These are phyloP conservation scores for Neomonachus schauinslandi DNA, from an alignment of 2,113 vertebrate species.

Conservation along the genomic window DNA sequence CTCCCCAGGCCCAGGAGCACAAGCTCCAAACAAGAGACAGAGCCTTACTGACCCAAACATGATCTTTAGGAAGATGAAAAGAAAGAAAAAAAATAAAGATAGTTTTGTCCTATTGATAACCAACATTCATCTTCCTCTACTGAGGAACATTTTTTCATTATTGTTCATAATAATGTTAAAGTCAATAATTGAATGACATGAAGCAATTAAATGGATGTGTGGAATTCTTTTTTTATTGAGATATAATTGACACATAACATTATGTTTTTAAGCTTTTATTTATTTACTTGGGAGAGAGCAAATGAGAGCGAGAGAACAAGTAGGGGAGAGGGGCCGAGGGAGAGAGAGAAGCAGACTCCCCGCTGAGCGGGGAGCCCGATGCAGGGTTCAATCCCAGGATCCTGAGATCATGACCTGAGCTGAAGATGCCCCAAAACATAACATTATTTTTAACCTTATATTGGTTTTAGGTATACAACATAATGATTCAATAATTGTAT, in stretches of 20 bases:
- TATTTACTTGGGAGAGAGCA: too few species aligned
- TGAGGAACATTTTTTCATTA: conserved; percentile 17
- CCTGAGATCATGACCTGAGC: too few species aligned
- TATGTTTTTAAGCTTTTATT: too few species aligned
- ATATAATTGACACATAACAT: not conserved
- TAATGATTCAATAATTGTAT: not conserved
- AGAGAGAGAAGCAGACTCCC: too few species aligned
- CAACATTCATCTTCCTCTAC: not conserved
- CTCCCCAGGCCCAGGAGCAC: conserved; percentile 43
- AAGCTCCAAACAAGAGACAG: conserved; percentile 56
- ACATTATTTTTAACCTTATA: not conserved
- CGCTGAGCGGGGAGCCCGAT: too few species aligned
- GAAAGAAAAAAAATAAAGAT: not conserved
- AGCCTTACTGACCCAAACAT: conserved; percentile 54
- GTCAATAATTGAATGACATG: conserved; percentile 28
- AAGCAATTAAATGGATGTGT: not conserved
- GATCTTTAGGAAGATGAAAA: conserved; percentile 48
- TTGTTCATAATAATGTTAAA: conserved; percentile 46
- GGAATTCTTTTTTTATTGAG: not conserved
- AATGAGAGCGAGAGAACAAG: too few species aligned
- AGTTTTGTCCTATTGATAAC: not conserved
- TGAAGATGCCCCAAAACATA: too few species aligned
- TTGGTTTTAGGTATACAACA: not conserved
- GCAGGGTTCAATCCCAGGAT: too few species aligned
- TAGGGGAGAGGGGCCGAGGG: too few species aligned